Conservation (phyloP, 2,888 invertebrate genomes). For the Oligia fasciuncula region DNA sequence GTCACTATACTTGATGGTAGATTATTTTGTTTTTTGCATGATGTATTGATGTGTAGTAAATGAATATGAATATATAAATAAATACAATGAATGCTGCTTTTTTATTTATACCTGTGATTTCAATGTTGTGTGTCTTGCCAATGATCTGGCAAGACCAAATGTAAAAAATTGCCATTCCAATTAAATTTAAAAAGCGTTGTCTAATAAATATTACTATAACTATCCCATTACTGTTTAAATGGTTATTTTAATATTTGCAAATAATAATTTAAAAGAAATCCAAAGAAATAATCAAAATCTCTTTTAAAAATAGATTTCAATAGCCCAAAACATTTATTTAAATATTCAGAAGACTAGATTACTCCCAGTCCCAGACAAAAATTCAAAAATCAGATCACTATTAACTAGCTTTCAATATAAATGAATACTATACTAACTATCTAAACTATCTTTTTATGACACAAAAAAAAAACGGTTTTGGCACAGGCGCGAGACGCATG, state of each 20-base stretch:
- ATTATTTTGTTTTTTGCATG: constrained; percentile 42
- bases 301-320: not conserved
- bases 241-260: not conserved
- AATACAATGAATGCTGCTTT: constrained; percentile 34
- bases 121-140: constrained; percentile 4
- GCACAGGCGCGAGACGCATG: constrained; percentile 20
- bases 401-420: not conserved
- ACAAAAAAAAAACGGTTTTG: not conserved
- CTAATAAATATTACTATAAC: not conserved
- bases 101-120: constrained; percentile 45
- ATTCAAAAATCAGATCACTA: not conserved
- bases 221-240: constrained; percentile 42
- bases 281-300: not conserved
- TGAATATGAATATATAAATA: constrained; percentile 41
- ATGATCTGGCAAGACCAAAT: constrained; percentile 11
- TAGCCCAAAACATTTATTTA: not conserved
- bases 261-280: not conserved
- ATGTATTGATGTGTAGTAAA: constrained; percentile 50
- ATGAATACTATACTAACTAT: not conserved
- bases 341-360: not conserved
- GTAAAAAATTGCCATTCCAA: not conserved
- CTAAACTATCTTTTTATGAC: not conserved
- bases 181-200: not conserved
- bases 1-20: constrained; percentile 43
- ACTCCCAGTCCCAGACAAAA: not conserved